Evolutionary conservation across 2,888 invertebrate genomes (phyloP).

Genomic region (Blomia tropicalis): DNA sequence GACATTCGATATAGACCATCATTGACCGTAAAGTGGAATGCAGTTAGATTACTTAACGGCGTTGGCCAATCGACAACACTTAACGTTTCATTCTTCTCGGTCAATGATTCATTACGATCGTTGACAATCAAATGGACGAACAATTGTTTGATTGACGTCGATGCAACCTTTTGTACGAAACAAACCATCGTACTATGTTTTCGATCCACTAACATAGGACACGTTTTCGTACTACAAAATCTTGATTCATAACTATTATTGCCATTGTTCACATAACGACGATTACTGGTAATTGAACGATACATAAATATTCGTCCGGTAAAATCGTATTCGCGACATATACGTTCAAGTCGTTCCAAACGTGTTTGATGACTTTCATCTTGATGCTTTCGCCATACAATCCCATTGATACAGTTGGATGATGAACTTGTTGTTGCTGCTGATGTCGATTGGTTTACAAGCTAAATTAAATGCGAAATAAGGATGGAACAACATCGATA

Average conservation of each 20-base stretch:
- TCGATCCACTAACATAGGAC: constrained; percentile 29
- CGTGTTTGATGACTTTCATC: neutral
- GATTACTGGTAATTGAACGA: neutral
- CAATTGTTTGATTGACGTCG: constrained; percentile 27
- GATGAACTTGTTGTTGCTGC: neutral
- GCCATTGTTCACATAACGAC: neutral
- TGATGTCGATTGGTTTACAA: neutral
- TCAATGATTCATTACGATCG: constrained; percentile 9
- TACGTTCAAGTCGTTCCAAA: neutral
- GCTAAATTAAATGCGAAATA: neutral
- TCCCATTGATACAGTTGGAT: neutral
- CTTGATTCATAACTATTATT: neutral
- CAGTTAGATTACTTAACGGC: constrained; percentile 19
- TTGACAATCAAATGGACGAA: constrained; percentile 17
- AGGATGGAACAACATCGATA: too few relatives aligned
- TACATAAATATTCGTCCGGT: neutral
- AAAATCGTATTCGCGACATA: neutral
- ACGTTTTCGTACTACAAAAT: constrained; percentile 27
- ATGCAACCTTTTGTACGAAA: constrained; percentile 30
- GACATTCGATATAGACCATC: constrained; percentile 26
- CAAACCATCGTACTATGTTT: constrained; percentile 27
- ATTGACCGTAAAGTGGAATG: constrained; percentile 27
- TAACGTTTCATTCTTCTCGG: constrained; percentile 23
- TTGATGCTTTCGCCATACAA: neutral
- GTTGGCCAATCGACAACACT: constrained; percentile 15